phyloP scores from a whole-genome alignment of 1,140 invertebrate species.

The Campoletis sonorensis region DNA sequence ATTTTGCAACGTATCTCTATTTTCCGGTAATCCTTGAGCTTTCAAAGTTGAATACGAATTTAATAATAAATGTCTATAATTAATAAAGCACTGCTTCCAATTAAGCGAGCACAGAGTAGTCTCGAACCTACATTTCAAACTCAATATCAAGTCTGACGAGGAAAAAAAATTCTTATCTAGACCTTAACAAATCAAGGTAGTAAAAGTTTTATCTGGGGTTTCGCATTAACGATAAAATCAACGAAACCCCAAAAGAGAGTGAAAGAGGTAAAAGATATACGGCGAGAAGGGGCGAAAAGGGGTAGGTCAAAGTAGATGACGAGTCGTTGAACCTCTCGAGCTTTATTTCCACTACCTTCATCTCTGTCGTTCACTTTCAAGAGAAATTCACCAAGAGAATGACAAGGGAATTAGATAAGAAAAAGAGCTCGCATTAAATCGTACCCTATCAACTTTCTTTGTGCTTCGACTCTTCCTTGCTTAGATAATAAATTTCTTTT shows the following conservation, averaged over 20 bases:
- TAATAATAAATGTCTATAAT: too few species aligned
- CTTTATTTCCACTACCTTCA: neutral
- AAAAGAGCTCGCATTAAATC: conserved; percentile 31
- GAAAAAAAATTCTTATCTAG: conserved; percentile 63
- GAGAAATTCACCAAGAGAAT: conserved; percentile 6
- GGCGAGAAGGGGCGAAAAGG: neutral
- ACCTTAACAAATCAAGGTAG: conserved; percentile 62
- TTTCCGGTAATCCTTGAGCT: too few species aligned
- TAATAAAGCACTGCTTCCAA: too few species aligned
- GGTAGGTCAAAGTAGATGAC: conserved; percentile 26
- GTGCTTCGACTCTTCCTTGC: neutral
- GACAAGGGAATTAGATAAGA: conserved; percentile 23
- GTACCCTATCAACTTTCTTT: conserved; percentile 1
- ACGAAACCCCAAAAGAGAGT: conserved; percentile 59
- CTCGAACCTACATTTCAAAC: too few species aligned
- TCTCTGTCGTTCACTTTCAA: neutral
- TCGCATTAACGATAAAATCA: conserved; percentile 66
- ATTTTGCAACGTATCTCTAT: too few species aligned
- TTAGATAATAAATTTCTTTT: conserved; percentile 1
- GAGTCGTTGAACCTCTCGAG: neutral
- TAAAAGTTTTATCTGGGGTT: conserved; percentile 57
- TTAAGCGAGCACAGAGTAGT: too few species aligned
- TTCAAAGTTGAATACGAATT: neutral
- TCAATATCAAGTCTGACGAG: neutral
- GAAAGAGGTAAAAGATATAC: conserved; percentile 1